Conservation (phyloP, 2,113 vertebrate species). For the Gymnarchus niloticus region DNA sequence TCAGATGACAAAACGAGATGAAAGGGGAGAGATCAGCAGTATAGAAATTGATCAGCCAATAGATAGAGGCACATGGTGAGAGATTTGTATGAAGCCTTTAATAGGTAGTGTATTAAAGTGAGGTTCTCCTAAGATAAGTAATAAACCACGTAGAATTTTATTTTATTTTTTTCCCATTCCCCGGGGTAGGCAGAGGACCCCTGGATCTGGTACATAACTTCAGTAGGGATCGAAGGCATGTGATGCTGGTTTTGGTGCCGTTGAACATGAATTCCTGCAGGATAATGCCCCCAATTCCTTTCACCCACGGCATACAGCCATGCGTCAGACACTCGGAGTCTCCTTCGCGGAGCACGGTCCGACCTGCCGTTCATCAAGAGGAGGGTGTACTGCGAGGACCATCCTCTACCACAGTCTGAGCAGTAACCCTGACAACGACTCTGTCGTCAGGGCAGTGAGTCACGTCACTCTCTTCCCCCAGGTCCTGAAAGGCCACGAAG, state of each 20-base stretch:
- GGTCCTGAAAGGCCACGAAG: constrained; percentile 33
- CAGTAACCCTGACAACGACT: neutral
- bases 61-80: constrained; percentile 84
- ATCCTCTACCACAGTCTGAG: neutral
- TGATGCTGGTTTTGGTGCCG: constrained; percentile 61
- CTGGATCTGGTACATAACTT: constrained; percentile 59
- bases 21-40: constrained; percentile 90
- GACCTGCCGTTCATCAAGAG: neutral
- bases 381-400: neutral
- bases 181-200: constrained; percentile 39
- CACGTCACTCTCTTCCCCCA: constrained; percentile 33
- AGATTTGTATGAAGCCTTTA: constrained; percentile 99
- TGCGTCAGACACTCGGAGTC: neutral
- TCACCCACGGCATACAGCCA: neutral
- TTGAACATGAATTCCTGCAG: constrained; percentile 54
- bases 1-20: constrained; percentile 93
- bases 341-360: neutral
- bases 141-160: constrained; percentile 62
- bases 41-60: constrained; percentile 99
- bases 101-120: constrained; percentile 97
- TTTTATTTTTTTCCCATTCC: constrained; percentile 38
- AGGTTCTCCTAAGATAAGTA: constrained; percentile 92
- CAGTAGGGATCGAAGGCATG: constrained; percentile 49
- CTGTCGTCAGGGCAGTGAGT: neutral
- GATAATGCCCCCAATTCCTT: neutral